These are phyloP conservation scores for Pterobdella sp. DNA, from an alignment of 2,888 invertebrate species.

Conservation along the genomic window DNA sequence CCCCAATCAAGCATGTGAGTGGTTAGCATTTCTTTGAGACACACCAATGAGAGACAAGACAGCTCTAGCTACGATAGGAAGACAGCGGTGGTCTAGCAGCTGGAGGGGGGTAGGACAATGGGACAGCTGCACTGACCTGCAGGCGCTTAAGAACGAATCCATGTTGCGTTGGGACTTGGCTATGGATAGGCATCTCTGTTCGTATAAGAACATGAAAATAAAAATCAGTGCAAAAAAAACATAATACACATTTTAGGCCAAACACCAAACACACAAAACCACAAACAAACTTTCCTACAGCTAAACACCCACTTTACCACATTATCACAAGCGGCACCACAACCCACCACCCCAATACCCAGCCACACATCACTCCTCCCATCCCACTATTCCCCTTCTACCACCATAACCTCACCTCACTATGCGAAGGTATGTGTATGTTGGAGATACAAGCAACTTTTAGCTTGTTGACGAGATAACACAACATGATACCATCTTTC, in stretches of 20 bases:
- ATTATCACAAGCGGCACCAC: background rate
- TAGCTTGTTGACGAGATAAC: constrained; percentile 10
- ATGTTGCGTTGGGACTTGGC: constrained; percentile 1
- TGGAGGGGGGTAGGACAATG: background rate
- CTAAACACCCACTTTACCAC: background rate
- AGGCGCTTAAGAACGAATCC: background rate
- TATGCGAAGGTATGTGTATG: background rate
- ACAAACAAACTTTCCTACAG: no score
- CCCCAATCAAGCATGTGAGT: background rate
- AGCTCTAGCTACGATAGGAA: constrained; percentile 4
- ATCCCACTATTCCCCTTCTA: background rate
- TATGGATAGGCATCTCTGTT: background rate
- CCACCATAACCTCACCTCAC: background rate
- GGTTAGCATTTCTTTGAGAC: background rate
- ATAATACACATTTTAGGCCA: no score
- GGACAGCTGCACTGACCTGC: background rate
- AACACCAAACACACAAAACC: no score
- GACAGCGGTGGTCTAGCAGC: constrained; percentile 17
- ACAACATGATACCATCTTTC: constrained; percentile 20
- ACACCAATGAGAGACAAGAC: constrained; percentile 15
- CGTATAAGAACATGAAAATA: no score
- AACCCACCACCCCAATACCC: background rate
- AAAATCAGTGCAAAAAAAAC: no score
- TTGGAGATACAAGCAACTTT: background rate
- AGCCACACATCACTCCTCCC: background rate